Evolutionary conservation across 2,888 invertebrate genomes (phyloP), one percentile per base, ranked within the genome.

Genomic region (Campaea margaritaria): DNA sequence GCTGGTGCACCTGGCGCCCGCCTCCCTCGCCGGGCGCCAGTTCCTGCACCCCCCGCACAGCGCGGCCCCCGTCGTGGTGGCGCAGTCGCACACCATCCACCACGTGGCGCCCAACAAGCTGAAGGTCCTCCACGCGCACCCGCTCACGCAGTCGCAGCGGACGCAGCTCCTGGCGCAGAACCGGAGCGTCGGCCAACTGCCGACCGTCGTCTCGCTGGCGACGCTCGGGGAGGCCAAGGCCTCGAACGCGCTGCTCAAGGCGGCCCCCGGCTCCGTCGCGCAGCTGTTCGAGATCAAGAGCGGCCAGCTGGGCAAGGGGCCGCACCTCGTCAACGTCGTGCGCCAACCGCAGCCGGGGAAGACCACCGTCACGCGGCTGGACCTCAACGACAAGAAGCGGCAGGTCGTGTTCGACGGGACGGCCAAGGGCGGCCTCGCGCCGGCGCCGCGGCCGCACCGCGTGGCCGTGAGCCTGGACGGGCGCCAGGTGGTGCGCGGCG

Each of bases 271-370:
- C 34, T 79, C 85, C 0, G 84, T 90, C 14, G 81, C 91, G 34
- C 91, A 91, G 65, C 81, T 87, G 67, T 88, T 89, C 73, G 91
- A 91, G 67, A 86, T 91, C 67, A 90, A 90, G 65, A 76, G 85
- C 63, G 87, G 86, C 0, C 87, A 86, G 64, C 72, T 91, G 0
- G 87, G 83, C 51, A 87, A 87, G 58, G 89, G 88, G 0, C 84
- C 90, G 15, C 91, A 91, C 46, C 64, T 91, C 4, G 89, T 92
- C 9, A 92, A 91, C 74, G 91, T 91, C 2, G 79, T 91, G 2
- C 71, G 90, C 0, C 87, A 81, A n/a, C 87, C 87, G 16, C 79
- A 74, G 51, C 86, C 87, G 3, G 85, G 81, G 12, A 85, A 83
- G 67, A 72, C 78, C 0, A 75, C 82, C 13, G 82, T 75, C 27